Base-by-base conservation (phyloP, 2,888 invertebrate genomes). In the Pilophorus perplexus region DNA sequence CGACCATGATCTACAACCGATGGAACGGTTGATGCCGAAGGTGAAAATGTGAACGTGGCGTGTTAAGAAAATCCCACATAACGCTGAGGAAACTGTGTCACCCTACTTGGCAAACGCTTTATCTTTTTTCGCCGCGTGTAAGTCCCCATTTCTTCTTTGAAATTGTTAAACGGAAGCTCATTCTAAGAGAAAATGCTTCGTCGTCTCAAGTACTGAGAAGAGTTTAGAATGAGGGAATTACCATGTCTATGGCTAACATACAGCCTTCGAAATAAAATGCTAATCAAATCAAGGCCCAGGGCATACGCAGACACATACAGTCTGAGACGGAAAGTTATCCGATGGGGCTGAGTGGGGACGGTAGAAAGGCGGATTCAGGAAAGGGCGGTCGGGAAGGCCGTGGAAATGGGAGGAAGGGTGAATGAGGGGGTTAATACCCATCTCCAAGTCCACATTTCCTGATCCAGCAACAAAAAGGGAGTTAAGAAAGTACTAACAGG, bases 181-280 rank as follows among this genome's bases (percentile, higher is more conserved):
- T 44, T 44, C 20, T 20, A 44, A 44, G 44, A 20, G 44, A 44
- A 44, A 44, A 20, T 20, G 42, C 42, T 12, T 16, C 22, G 44
- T 10, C 20, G 10, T 44, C 16, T n/a, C 44, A 20, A 44, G 44
- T 20, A 44, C 22, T 44, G 44, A 44, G 20, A 4, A 18, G 44
- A 44, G 44, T 44, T 44, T 20, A 44, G 44, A 44, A 44, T 44
- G 44, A 44, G 44, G 20, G 23, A 44, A 44, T 44, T 44, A 44
- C 44, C 44, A 44, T 44, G 44, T 44, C 44, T 44, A 44, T 44
- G 44, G 44, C 44, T 44, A 44, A 44, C 44, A 44, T 44, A 44
- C 44, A 44, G 44, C 44, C 20, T n/a, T 20, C 22, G 44, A 44
- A 44, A 44, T 44, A 44, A 44, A 44, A 44, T 44, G 44, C 44